Conservation (phyloP, 2,888 invertebrate species). For the Drosophila robusta region DNA sequence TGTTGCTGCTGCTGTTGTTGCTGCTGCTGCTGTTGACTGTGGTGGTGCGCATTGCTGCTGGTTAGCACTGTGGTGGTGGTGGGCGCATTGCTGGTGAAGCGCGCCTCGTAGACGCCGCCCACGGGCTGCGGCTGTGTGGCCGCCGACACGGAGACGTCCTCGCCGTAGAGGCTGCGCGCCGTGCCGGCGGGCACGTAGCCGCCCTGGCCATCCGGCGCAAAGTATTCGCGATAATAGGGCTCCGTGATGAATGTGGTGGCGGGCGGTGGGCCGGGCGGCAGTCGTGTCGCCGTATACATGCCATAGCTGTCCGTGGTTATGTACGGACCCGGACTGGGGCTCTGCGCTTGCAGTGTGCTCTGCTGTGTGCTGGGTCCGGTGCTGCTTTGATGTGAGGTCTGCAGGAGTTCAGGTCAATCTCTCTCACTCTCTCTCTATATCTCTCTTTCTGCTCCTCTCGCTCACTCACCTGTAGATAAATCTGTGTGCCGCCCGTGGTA, state of each 20-base stretch:
- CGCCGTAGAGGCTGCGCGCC: conserved; percentile 82
- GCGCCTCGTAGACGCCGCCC: conserved; percentile 82
- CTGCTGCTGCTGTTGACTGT: conserved; percentile 55
- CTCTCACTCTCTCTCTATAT: conserved; percentile 21
- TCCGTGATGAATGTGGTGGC: conserved; percentile 88
- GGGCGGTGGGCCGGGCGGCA: conserved; percentile 82
- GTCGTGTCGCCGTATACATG: conserved; percentile 84
- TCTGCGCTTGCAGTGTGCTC: conserved; percentile 83
- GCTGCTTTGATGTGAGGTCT: conserved; percentile 71
- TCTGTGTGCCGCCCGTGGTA: conserved; percentile 85
- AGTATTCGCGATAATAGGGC: conserved; percentile 92
- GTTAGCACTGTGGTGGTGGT: conserved; percentile 75
- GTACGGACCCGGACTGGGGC: conserved; percentile 85
- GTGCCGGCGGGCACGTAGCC: conserved; percentile 84
- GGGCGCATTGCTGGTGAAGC: conserved; percentile 79
- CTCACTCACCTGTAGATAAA: conserved; percentile 85
- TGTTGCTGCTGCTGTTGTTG: conserved; percentile 59
- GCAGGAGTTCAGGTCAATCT: conserved; percentile 51
- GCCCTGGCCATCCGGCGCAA: conserved; percentile 87
- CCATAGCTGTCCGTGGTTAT: conserved; percentile 85
- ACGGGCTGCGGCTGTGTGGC: conserved; percentile 76
- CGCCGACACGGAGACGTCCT: conserved; percentile 83
- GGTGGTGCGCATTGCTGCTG: conserved; percentile 62
- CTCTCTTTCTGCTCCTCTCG: conserved; percentile 1
- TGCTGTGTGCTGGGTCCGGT: conserved; percentile 58